phyloP scores from a whole-genome alignment of 2,888 invertebrate species.

The Agriotes lineatus region DNA sequence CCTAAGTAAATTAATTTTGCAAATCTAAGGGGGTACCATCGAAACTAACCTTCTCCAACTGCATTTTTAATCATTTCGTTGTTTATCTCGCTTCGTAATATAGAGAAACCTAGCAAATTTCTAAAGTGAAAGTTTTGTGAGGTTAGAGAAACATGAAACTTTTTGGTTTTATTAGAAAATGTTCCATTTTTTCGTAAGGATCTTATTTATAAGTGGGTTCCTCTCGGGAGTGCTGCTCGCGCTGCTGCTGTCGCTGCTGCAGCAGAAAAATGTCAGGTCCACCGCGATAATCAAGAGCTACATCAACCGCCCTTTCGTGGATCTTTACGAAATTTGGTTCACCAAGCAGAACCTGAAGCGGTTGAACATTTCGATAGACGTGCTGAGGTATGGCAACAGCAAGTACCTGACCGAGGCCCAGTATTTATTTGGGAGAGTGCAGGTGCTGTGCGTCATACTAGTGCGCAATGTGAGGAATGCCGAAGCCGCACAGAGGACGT shows the following conservation, averaged over 20 bases:
- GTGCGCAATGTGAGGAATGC: conserved; percentile 51
- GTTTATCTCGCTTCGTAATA: neutral
- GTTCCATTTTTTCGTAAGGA: conserved; percentile 26
- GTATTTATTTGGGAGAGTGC: conserved; percentile 51
- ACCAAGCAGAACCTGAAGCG: conserved; percentile 19
- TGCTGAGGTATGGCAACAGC: conserved; percentile 28
- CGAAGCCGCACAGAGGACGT: conserved; percentile 56
- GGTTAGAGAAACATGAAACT: conserved; percentile 10
- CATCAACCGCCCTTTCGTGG: conserved; percentile 9
- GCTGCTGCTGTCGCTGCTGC: conserved; percentile 6
- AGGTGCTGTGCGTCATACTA: conserved; percentile 52
- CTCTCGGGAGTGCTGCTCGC: conserved; percentile 23
- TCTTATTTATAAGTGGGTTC: conserved; percentile 30
- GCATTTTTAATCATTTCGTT: too few relatives aligned
- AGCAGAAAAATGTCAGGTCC: conserved; percentile 10
- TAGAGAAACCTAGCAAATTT: neutral
- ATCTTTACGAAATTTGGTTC: conserved; percentile 36
- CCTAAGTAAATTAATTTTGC: too few relatives aligned
- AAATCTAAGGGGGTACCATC: too few relatives aligned
- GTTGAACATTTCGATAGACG: conserved; percentile 30
- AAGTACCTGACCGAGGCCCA: conserved; percentile 48
- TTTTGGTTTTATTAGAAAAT: neutral
- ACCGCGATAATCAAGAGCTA: neutral
- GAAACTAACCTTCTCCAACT: too few relatives aligned
- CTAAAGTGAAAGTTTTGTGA: conserved; percentile 14